phyloP scores from a whole-genome alignment of 2,113 vertebrate species.

The Gopherus evgoodei region DNA sequence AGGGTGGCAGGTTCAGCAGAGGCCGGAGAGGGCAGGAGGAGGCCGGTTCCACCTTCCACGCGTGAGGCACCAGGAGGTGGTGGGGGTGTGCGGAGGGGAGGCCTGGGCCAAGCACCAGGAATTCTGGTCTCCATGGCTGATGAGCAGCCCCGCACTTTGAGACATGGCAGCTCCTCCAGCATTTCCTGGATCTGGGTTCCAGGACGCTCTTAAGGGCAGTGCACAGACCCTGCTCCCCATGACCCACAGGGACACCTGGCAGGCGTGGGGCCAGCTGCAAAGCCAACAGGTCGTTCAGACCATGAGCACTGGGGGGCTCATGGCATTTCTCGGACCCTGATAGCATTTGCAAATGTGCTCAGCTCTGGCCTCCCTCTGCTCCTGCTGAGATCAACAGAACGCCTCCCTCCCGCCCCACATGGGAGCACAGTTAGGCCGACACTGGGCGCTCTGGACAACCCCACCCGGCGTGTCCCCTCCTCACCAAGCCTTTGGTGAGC shows the following conservation, averaged over 20 bases:
- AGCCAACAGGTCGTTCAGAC: not conserved
- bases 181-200: not conserved
- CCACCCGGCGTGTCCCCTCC: not conserved
- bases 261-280: not conserved
- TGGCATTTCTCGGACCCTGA: not conserved
- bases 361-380: not conserved
- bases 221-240: not conserved
- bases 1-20: not conserved
- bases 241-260: not conserved
- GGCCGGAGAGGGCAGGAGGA: not conserved
- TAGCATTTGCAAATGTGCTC: not conserved
- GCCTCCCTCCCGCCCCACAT: no score
- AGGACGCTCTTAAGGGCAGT: not conserved
- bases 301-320: not conserved
- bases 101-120: not conserved
- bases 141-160: not conserved
- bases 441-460: not conserved
- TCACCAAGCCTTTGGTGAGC: not conserved
- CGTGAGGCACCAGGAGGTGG: not conserved
- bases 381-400: not conserved
- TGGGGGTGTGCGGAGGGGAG: fast-evolving
- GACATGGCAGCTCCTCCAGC: not conserved
- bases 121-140: not conserved
- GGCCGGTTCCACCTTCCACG: not conserved
- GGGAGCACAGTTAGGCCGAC: not conserved